Evolutionary conservation across 2,797 vertebrate species (phyloP), one percentile per base, ranked within the genome.

Genomic region (Ctenopoma kingsleyae): DNA sequence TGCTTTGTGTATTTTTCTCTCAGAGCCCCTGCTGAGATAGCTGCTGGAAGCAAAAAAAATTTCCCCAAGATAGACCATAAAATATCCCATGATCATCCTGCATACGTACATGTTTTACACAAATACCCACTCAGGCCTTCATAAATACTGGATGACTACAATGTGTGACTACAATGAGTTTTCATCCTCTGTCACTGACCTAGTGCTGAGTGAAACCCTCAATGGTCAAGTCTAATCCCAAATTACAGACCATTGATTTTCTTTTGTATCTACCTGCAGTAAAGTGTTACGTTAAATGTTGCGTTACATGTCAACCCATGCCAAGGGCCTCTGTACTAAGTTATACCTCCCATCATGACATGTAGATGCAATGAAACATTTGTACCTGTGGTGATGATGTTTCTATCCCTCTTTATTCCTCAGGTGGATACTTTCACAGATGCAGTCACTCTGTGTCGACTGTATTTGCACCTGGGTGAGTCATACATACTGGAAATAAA

Each of bases 61-160:
- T 50, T 75, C 56, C 63, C 27, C 46, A 67, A 72, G 65, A 84
- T 51, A 58, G 60, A 68, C 27, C 49, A 56, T 44, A 75, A 58
- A 53, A 16, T 17, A 27, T 89, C 81, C 73, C 66, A 38, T 81
- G 81, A 87, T 80, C 58, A 6, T 38, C 10, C 47, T 19, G n/a
- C 8, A 40, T 16, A 62, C 35, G 11, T 15, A 53, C 36, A 23
- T 11, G 11, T 56, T 35, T 22, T 38, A 44, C 43, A 74, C 40
- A 62, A 54, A 61, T 48, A 52, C 51, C 55, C 53, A 63, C 36
- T 59, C 19, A 54, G 9, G 36, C 64, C 23, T 62, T 5, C 5
- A 56, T 60, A 49, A 74, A 68, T 16, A 49, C 64, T 76, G 32
- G 23, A 27, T 8, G 20, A 63, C 50, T 54, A 43, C 12, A 57